A percentile compares a stretch with the other conserved stretches of the same genome.
These are phyloP conservation scores for Hirudinaria manillensis DNA, from an alignment of 2,888 invertebrate species.

Conservation along the genomic window DNA sequence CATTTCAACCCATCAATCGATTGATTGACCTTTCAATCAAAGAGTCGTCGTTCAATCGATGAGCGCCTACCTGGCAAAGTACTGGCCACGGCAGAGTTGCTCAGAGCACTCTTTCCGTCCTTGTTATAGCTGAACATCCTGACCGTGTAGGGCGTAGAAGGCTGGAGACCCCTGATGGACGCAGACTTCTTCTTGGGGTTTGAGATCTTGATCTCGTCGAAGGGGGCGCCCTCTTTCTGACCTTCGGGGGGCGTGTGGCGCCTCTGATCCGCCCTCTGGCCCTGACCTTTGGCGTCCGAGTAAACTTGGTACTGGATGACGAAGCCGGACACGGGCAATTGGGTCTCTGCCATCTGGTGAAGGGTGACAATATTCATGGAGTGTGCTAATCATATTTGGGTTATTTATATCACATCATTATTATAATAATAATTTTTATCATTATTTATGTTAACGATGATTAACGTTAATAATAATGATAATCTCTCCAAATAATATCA, in stretches of 20 bases:
- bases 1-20: not conserved
- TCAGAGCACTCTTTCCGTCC: constrained; percentile 14
- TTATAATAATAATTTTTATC: not conserved
- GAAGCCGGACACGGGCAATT: not conserved
- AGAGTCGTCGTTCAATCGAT: too few relatives aligned
- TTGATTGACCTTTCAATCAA: not conserved
- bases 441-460: not conserved
- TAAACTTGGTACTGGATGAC: not conserved
- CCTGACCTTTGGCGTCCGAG: not conserved
- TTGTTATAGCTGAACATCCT: constrained; percentile 21
- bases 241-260: too few relatives aligned
- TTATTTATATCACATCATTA: not conserved
- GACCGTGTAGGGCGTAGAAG: constrained; percentile 17
- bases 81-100: constrained; percentile 16
- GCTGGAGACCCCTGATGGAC: not conserved
- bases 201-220: constrained; percentile 5
- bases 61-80: constrained; percentile 17
- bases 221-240: not conserved
- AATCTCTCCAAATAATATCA: not conserved
- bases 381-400: not conserved
- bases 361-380: not conserved
- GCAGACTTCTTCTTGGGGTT: not conserved
- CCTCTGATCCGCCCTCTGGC: not conserved
- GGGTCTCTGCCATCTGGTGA: not conserved
- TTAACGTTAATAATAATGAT: not conserved